Base-by-base conservation (phyloP, 2,113 vertebrate genomes). In the Sylvia atricapilla region DNA sequence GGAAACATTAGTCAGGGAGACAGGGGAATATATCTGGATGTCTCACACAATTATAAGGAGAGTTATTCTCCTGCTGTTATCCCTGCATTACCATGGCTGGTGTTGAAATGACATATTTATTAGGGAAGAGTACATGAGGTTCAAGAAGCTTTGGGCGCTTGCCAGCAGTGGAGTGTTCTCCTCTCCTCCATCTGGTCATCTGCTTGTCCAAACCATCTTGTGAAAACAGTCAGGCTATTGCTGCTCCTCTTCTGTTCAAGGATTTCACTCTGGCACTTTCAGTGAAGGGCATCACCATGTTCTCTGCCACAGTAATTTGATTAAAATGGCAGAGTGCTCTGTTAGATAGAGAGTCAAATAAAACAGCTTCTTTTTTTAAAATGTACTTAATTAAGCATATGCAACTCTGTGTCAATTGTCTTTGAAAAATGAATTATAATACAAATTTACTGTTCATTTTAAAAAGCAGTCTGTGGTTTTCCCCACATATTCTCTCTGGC, bases 1-100 rank as follows among this genome's bases (percentile, higher is more conserved):
- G 91, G 90, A 97, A 73, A 80, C 92, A 97, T 98, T 97, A 96
- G 89, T 98, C 97, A 97, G 87, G 80, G 55, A 95, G 95, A 81
- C 84, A 73, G 37, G 86, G 79, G 88, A 94, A 96, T 94, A 60
- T 78, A 95, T 90, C 84, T 58, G 89, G 84, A 96, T 95, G 79
- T 95, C 91, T 96, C 68, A 78, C 89, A 87, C 84, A 66, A 87
- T 94, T 94, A 97, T 69, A 79, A 52, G 77, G 85, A 80, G 90
- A 77, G 81, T 90, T 88, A 89, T 96, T 98, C 97, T 97, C 93
- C 84, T 93, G 79, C 84, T 96, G 85, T 76, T 92, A 69, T 84
- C 90, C 68, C 94, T 92, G 88, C 89, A 94, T 96, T 97, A 84
- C 59, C 83, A 67, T 70, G 94, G 93, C 31, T 58, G 62, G 82